These are phyloP conservation scores for Chaunax sp. DNA, from an alignment of 2,797 vertebrate genomes.

Conservation along the genomic window DNA sequence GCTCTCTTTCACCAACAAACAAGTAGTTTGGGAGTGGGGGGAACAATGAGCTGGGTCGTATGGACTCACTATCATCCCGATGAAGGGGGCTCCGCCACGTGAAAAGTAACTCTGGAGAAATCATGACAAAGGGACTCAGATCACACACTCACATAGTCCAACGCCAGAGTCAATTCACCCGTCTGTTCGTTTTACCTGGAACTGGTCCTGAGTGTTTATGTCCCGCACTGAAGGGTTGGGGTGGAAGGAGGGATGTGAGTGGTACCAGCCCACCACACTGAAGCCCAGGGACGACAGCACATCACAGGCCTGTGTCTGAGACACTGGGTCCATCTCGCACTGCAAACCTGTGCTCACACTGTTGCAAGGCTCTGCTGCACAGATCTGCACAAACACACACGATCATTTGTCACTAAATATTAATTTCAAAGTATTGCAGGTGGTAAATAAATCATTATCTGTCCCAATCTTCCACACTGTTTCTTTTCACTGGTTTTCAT, in stretches of 20 bases:
- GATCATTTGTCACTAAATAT: not conserved
- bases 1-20: slow-evolving; percentile 92
- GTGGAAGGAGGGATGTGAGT: slow-evolving; percentile 96
- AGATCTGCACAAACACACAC: slow-evolving; percentile 80
- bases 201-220: slow-evolving; percentile 97
- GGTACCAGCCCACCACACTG: slow-evolving; percentile 96
- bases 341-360: slow-evolving; percentile 97
- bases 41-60: slow-evolving; percentile 94
- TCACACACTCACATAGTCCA: not conserved
- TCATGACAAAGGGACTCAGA: slow-evolving; percentile 17
- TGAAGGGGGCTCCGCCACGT: slow-evolving; percentile 95
- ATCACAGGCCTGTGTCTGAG: slow-evolving; percentile 96
- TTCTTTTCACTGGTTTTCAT: slow-evolving; percentile 43
- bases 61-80: slow-evolving; percentile 98
- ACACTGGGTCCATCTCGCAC: slow-evolving; percentile 98
- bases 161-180: not conserved
- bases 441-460: not conserved
- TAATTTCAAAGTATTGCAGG: not conserved
- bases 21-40: slow-evolving; percentile 94
- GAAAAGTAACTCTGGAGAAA: slow-evolving; percentile 94
- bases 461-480: not conserved
- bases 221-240: slow-evolving; percentile 96
- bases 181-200: slow-evolving; percentile 85
- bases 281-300: slow-evolving; percentile 87
- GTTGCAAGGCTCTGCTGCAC: slow-evolving; percentile 93